phyloP scores from a whole-genome alignment of 2,113 vertebrate genomes.

The Drymodes brunneopygia region DNA sequence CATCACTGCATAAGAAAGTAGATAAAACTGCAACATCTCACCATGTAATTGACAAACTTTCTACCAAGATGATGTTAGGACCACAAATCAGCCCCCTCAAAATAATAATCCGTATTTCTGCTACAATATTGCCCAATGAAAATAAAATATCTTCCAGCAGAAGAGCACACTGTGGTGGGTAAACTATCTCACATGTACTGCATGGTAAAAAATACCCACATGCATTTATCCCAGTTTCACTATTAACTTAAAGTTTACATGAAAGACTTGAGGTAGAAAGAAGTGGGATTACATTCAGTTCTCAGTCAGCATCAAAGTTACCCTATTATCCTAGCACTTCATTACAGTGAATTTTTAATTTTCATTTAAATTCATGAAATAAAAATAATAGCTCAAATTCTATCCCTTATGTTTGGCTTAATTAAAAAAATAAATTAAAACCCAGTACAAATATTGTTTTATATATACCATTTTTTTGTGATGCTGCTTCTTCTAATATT shows the following conservation, averaged over 20 bases:
- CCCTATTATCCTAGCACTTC: not conserved
- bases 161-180: not conserved
- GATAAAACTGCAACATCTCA: not conserved
- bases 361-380: not conserved
- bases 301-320: not conserved
- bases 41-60: not conserved
- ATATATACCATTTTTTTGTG: not conserved
- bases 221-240: not conserved
- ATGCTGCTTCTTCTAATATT: not conserved
- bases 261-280: not conserved
- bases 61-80: not conserved
- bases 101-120: not conserved
- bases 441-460: not conserved
- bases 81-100: not conserved
- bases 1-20: not conserved
- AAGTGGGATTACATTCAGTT: not conserved
- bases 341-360: not conserved
- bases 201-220: not conserved
- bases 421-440: not conserved
- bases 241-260: not conserved
- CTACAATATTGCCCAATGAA: not conserved
- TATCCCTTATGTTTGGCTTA: not conserved
- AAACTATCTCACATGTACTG: not conserved
- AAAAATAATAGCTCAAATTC: not conserved
- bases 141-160: not conserved